Base-by-base conservation (phyloP, 2,888 invertebrate species). In the Eulithis testata region DNA sequence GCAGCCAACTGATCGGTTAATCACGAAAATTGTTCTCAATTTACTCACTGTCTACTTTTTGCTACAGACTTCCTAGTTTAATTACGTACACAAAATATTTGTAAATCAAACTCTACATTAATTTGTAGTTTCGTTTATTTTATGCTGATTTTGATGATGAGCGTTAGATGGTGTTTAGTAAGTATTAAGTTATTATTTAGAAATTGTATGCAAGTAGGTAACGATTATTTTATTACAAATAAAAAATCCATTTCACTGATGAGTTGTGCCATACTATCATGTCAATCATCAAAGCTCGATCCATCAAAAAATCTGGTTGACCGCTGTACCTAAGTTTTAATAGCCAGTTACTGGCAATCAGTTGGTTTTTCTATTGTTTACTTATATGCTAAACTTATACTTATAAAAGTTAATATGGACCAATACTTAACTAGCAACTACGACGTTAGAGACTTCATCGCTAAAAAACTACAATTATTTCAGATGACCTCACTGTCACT, bases 301-400 rank as follows among this genome's bases (percentile, higher is more conserved):
- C 73, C 68, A 79, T 80, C 74, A 78, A 78, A 76, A 78, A 76
- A 86, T 85, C 82, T 79, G 84, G 84, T 85, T 84, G 80, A 80
- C 76, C 40, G 74, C 76, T 76, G 64, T 66, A 53, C 27, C 47
- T 49, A 36, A 2, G 31, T 7, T 52, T 37, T 12, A 52, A 12
- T 45, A 45, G 8, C 7, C 5, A 59, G 4, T 44, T 11, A 44
- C n/a, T 40, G 40, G 44, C 44, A 0, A 44, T n/a, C n/a, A 44
- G 44, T 44, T n/a, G 1, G 40, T 9, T 9, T 40, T 8, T 8
- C 8, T 40, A 40, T 9, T 11, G 8, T 11, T 5, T 44, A 44
- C 44, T 44, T 44, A n/a, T n/a, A 40, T 40, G 4, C n/a, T n/a
- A 3, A n/a, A 44, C 11, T n/a, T 44, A 40, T 37, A 37, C 3